Conservation (phyloP, 2,797 vertebrate species). For the Tinamus major region DNA sequence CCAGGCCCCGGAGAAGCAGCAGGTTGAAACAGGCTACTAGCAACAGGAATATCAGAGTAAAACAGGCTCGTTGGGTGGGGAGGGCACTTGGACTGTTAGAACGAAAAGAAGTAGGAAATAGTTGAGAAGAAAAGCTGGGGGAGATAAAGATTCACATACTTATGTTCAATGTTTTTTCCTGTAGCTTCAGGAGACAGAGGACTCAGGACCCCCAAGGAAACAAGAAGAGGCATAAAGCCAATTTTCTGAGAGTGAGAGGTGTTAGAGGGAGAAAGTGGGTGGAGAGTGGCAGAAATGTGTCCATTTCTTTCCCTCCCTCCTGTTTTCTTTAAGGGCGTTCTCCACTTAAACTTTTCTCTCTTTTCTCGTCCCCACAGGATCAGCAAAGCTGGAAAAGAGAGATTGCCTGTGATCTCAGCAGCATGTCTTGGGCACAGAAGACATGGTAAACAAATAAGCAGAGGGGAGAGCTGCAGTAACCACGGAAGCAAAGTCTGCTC, state of each 20-base stretch:
- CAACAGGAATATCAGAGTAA: slow-evolving; percentile 36
- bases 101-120: slow-evolving; percentile 15
- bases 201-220: background rate
- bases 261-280: background rate
- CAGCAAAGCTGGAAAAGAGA: slow-evolving; percentile 44
- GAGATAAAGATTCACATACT: slow-evolving; percentile 22
- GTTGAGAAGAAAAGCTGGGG: background rate
- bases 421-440: background rate
- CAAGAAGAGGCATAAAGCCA: background rate
- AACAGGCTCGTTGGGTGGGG: slow-evolving; percentile 37
- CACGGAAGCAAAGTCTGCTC: background rate
- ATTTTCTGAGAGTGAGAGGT: background rate
- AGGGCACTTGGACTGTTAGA: background rate
- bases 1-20: slow-evolving; percentile 2
- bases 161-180: background rate
- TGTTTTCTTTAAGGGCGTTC: slow-evolving; percentile 7
- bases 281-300: background rate
- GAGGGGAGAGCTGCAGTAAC: background rate
- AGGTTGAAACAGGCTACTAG: slow-evolving; percentile 50
- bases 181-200: background rate
- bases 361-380: slow-evolving; percentile 35
- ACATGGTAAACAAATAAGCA: slow-evolving; percentile 39
- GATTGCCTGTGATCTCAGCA: slow-evolving; percentile 23
- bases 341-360: background rate
- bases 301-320: background rate